Evolutionary conservation across 2,797 vertebrate species (phyloP).

Genomic region (Pantherophis vulpinus): DNA sequence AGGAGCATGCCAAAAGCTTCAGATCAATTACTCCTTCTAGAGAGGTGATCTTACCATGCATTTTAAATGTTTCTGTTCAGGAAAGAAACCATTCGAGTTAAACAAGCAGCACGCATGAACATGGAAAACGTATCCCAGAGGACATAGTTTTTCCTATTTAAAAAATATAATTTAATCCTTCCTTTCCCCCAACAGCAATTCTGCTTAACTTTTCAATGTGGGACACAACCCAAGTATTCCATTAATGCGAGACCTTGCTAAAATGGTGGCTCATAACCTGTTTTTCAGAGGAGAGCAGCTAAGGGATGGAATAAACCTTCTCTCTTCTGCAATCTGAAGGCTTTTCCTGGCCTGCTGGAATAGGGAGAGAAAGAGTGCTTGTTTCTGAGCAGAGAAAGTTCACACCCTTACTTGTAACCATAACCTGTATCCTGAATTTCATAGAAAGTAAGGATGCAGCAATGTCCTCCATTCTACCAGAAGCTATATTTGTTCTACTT

Average conservation of each 20-base stretch:
- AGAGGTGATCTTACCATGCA: not conserved
- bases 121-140: not conserved
- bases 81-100: not conserved
- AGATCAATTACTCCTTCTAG: not conserved
- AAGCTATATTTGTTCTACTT: not conserved
- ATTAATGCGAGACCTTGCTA: not conserved
- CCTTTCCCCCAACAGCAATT: too few relatives aligned
- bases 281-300: not conserved
- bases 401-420: not conserved
- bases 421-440: accelerated
- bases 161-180: not conserved
- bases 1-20: not conserved
- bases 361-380: too few relatives aligned
- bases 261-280: not conserved
- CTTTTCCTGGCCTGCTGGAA: not conserved
- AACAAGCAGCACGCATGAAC: not conserved
- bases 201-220: not conserved
- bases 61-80: not conserved
- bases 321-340: not conserved
- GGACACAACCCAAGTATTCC: not conserved
- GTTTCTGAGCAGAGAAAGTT: not conserved
- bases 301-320: not conserved
- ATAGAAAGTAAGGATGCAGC: not conserved
- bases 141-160: not conserved
- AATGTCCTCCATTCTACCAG: too few relatives aligned